Evolutionary conservation across 2,888 invertebrate genomes (phyloP).

Genomic region (Chymomyza procnemis): DNA sequence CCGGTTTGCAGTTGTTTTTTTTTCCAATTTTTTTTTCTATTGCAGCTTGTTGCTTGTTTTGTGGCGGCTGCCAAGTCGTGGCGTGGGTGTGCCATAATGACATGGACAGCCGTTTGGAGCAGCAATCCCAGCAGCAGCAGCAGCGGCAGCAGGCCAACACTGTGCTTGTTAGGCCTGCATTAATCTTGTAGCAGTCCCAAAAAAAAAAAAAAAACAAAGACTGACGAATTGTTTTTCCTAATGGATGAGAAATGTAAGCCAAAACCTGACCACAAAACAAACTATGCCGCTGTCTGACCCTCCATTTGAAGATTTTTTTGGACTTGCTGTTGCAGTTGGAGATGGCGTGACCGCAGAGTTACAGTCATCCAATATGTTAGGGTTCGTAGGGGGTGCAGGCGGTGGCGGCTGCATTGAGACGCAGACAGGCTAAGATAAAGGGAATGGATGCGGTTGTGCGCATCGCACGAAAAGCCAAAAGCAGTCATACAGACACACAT

Average conservation of each 20-base stretch:
- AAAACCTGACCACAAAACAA: constrained; percentile 1
- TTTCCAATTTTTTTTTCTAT: neutral
- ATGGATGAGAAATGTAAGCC: constrained; percentile 56
- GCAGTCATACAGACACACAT: neutral
- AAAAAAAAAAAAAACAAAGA: too few relatives aligned
- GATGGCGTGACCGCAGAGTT: constrained; percentile 62
- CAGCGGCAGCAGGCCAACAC: constrained; percentile 22
- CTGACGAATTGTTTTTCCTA: constrained; percentile 71
- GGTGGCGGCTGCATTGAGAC: neutral
- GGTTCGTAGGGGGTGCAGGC: constrained; percentile 4
- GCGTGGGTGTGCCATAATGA: constrained; percentile 15
- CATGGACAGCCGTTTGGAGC: constrained; percentile 11
- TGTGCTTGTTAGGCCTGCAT: neutral
- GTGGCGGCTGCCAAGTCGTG: constrained; percentile 20
- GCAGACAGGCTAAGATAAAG: neutral
- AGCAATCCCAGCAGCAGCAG: constrained; percentile 27
- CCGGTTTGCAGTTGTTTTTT: constrained; percentile 37
- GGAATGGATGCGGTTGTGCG: neutral
- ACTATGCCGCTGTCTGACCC: constrained; percentile 54
- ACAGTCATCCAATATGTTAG: neutral
- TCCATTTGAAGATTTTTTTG: constrained; percentile 15
- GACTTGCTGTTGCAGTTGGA: constrained; percentile 13
- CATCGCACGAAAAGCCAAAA: neutral
- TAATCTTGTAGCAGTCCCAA: constrained; percentile 52
- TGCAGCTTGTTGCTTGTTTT: constrained; percentile 21